Evolutionary conservation across 2,888 invertebrate species (phyloP), one percentile per base, ranked within the genome.

Genomic region (Steinernema hermaphroditum): DNA sequence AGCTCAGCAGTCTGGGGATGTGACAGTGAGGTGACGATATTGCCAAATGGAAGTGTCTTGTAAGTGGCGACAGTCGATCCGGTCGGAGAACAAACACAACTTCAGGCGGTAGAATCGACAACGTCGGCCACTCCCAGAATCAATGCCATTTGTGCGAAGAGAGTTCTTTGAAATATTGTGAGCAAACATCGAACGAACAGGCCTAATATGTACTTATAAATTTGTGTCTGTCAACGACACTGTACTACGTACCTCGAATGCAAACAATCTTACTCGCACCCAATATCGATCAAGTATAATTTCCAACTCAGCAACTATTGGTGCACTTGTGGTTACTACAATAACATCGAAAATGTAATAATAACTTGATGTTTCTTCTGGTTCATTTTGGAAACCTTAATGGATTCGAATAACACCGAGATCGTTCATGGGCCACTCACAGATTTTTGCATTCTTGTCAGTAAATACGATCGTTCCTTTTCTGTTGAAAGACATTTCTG

Each of bases 91-190:
- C 54, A 54, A 54, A 54, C 54, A 54, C 2, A 54, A 54, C 54
- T 54, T 54, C 27, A 54, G 54, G 54, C 54, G 54, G 4, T 46
- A 16, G 22, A 19, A 46, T 22, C 24, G 54, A 2, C 16, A 12
- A 12, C 37, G 37, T 54, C 54, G 27, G 27, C 27, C 54, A 46
- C 54, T 54, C 27, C 54, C 54, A 22, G 24, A 24, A 54, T 54
- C 54, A 54, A 54, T 54, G 54, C 54, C 54, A 54, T 24, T 54
- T 27, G 54, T 54, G 37, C 37, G 54, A 54, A 54, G 54, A 54
- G 54, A 54, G n/a, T 54, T 54, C 54, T 54, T 54, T 54, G 54
- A 54, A 54, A 24, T 54, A 54, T 24, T 54, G 54, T 54, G 54
- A 24, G 54, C 54, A 54, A 54, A 54, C 54, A 54, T 12, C 9